These are phyloP conservation scores for Actinia tenebrosa DNA, from an alignment of 64 coral and sea anemone genomes.

Conservation along the genomic window DNA sequence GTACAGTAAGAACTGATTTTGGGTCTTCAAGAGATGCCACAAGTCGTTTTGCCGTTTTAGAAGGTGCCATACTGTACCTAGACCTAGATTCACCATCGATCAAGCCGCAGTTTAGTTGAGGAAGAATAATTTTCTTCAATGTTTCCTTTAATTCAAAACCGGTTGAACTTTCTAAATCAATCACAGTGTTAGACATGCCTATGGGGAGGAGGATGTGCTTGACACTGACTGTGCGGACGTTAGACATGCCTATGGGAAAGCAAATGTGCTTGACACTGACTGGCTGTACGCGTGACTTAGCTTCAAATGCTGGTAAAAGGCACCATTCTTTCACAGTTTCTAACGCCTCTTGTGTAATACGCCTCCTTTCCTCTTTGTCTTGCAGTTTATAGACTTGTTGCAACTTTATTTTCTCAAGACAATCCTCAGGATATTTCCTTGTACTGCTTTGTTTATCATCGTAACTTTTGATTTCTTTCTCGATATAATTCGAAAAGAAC, in stretches of 20 bases:
- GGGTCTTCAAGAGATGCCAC: slow-evolving; percentile 1
- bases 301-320: slow-evolving; percentile 22
- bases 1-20: not conserved
- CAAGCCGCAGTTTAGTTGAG: not conserved
- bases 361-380: not conserved
- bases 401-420: not conserved
- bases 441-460: not conserved
- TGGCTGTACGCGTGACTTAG: too few relatives aligned
- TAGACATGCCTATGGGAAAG: too few relatives aligned
- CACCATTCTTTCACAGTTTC: slow-evolving; percentile 3
- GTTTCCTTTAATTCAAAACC: not conserved
- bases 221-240: too few relatives aligned
- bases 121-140: not conserved
- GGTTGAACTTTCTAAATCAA: not conserved
- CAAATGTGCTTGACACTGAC: too few relatives aligned
- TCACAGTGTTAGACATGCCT: not conserved
- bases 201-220: not conserved
- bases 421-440: not conserved
- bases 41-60: not conserved
- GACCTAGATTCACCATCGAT: not conserved
- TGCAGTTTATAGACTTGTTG: not conserved
- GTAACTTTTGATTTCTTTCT: not conserved
- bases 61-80: too few relatives aligned
- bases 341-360: not conserved
- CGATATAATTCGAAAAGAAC: not conserved